Conservation (phyloP, 2,797 vertebrate genomes). For the Streptopelia turtur region DNA sequence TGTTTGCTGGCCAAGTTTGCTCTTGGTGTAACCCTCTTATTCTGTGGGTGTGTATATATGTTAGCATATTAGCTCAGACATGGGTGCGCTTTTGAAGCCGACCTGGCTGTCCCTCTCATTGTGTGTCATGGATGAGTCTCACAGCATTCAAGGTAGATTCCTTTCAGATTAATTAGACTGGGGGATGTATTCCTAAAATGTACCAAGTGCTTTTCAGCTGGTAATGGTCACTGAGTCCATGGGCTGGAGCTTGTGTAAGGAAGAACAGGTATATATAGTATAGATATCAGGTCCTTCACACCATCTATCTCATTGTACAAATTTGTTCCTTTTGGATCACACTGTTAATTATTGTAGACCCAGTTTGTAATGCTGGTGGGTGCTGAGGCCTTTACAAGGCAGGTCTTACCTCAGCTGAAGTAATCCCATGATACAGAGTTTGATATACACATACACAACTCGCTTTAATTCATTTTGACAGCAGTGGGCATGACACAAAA, state of each 20-base stretch:
- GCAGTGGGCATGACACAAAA: not conserved
- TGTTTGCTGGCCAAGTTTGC: not conserved
- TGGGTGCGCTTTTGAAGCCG: not conserved
- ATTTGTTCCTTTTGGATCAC: not conserved
- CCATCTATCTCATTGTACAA: not conserved
- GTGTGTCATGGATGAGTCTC: not conserved
- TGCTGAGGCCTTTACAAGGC: not conserved
- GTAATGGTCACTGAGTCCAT: not conserved
- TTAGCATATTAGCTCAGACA: not conserved
- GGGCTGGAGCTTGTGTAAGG: not conserved
- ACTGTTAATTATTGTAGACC: not conserved
- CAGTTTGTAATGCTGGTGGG: not conserved
- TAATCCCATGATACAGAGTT: not conserved
- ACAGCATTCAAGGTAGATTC: not conserved
- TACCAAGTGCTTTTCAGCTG: not conserved
- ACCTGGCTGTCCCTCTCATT: not conserved
- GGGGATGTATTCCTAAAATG: not conserved
- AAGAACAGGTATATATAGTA: accelerated
- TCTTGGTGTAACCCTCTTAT: not conserved
- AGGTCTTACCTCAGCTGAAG: not conserved
- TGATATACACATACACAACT: not conserved
- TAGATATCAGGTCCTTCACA: not conserved
- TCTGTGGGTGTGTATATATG: not conserved
- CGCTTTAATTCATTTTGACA: not conserved
- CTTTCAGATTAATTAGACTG: not conserved